Conservation (phyloP, 2,797 vertebrate species). For the Spatula clypeata region DNA sequence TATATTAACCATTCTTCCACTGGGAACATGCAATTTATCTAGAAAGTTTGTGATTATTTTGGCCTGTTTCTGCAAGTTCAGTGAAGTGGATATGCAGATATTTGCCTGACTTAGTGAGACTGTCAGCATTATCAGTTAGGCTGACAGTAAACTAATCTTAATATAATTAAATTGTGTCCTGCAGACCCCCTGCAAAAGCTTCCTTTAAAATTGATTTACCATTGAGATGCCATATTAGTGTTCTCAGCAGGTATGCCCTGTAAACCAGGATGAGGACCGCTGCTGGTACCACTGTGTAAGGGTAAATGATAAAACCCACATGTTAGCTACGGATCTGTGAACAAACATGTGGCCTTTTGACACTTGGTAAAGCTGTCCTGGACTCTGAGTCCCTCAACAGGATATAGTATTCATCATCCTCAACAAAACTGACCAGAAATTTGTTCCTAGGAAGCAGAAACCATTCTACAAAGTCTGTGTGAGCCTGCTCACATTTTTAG, state of each 20-base stretch:
- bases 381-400: not conserved
- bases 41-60: not conserved
- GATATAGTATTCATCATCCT: not conserved
- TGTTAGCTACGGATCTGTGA: not conserved
- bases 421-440: not conserved
- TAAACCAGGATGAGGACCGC: not conserved
- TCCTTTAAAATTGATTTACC: not conserved
- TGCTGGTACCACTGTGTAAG: fast-evolving
- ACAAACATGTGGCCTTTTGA: not conserved
- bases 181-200: not conserved
- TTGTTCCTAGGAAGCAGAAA: not conserved
- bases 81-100: not conserved
- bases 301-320: not conserved
- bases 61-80: not conserved
- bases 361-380: not conserved
- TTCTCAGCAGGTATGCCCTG: not conserved
- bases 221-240: not conserved
- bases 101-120: not conserved
- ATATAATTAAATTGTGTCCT: not conserved
- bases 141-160: not conserved
- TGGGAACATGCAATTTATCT: not conserved
- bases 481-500: not conserved
- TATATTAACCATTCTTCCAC: not conserved
- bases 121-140: not conserved
- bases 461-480: fast-evolving